Evolutionary conservation across 2,888 invertebrate genomes (phyloP).

Genomic region (Ischnura elegans): DNA sequence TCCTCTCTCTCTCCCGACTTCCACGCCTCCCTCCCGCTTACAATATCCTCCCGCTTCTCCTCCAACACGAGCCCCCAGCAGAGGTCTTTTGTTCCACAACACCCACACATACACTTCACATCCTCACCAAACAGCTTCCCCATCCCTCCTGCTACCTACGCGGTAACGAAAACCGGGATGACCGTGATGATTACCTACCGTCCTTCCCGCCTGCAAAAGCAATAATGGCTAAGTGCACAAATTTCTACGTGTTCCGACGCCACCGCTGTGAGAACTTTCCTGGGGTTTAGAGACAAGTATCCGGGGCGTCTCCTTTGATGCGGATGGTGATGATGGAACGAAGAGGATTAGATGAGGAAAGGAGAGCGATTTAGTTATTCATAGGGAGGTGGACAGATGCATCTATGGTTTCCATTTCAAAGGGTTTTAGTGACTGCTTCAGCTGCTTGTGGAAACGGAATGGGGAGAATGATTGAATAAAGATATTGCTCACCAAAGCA

Average conservation of each 20-base stretch:
- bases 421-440: background rate
- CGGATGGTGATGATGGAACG: background rate
- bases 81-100: conserved; percentile 12
- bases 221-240: conserved; percentile 50
- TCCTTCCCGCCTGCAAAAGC: conserved; percentile 23
- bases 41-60: background rate
- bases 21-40: background rate
- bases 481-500: too few species aligned
- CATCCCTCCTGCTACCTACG: background rate
- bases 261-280: conserved; percentile 49
- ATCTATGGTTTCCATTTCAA: conserved; percentile 10
- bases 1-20: background rate
- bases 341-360: background rate
- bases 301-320: conserved; percentile 1
- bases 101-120: background rate
- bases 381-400: background rate
- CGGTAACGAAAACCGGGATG: background rate
- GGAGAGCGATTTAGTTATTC: background rate
- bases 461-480: background rate
- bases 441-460: background rate
- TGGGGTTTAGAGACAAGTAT: conserved; percentile 9
- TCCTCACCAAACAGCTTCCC: background rate
- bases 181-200: background rate
- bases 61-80: background rate
- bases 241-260: conserved; percentile 54